Evolutionary conservation across 2,888 invertebrate species (phyloP).

Genomic region (Lycocerus yunnanus): DNA sequence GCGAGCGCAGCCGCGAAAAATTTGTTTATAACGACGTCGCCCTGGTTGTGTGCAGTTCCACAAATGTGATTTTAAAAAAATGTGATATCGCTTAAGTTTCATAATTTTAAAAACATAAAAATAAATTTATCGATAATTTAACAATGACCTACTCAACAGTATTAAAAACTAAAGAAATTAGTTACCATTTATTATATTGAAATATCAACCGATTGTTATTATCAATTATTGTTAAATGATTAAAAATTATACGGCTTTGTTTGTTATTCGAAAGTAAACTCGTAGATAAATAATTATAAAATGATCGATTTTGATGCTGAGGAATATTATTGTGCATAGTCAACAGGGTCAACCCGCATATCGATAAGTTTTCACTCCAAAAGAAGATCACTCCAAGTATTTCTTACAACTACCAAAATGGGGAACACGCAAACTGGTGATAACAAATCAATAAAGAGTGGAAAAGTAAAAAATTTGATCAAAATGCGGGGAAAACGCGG

Average conservation of each 20-base stretch:
- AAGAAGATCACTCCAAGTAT: not conserved
- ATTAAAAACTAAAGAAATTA: not conserved
- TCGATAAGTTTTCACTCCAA: not conserved
- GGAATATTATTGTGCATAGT: not conserved
- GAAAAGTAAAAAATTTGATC: constrained; percentile 62
- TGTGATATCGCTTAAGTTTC: not conserved
- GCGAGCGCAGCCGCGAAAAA: constrained; percentile 19
- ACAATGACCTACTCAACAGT: too few species aligned
- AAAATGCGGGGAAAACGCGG: constrained; percentile 56
- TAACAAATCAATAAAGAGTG: constrained; percentile 59
- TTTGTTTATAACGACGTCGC: constrained; percentile 20
- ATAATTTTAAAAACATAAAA: not conserved
- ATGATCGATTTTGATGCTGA: not conserved
- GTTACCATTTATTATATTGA: not conserved
- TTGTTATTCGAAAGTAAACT: not conserved
- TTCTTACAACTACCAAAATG: constrained; percentile 50
- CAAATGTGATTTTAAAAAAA: constrained; percentile 14
- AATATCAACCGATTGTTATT: not conserved
- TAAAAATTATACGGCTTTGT: not conserved
- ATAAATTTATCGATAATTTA: not conserved
- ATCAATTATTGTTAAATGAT: not conserved
- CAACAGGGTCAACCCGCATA: not conserved
- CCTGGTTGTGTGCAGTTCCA: constrained; percentile 12
- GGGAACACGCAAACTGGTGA: constrained; percentile 61
- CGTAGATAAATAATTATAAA: not conserved